Conservation (phyloP, 2,113 vertebrate species). For the Lampris megalopsis region DNA sequence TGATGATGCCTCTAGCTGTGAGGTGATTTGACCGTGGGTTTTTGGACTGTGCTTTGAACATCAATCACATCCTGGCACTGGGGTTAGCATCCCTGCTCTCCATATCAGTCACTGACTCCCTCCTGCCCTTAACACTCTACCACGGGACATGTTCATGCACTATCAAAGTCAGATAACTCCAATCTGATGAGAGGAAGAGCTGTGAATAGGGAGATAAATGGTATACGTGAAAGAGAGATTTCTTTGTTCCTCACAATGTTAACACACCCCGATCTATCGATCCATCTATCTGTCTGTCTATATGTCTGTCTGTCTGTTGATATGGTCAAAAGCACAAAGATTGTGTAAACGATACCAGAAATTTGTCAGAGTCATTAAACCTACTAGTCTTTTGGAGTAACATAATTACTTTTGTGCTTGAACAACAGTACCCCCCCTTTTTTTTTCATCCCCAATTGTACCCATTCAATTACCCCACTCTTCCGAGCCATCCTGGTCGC, state of each 20-base stretch:
- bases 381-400: no score
- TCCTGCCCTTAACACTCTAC: conserved; percentile 59
- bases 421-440: no score
- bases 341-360: no score
- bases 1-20: conserved; percentile 53
- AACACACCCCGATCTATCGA: background rate
- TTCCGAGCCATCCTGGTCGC: no score
- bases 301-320: no score
- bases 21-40: conserved; percentile 53
- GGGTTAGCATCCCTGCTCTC: conserved; percentile 37
- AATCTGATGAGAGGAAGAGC: conserved; percentile 53
- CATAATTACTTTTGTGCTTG: no score
- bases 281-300: no score
- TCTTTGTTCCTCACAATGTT: conserved; percentile 11
- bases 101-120: conserved; percentile 64
- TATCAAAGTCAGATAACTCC: conserved; percentile 74
- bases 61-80: conserved; percentile 74
- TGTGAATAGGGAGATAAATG: conserved; percentile 18
- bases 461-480: no score
- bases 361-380: no score
- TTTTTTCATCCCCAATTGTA: no score
- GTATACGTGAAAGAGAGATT: background rate
- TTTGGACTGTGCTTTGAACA: conserved; percentile 73
- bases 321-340: no score
- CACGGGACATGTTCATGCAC: conserved; percentile 69